Evolutionary conservation across 1,140 invertebrate genomes (phyloP).

Genomic region (Dendroctonus ponderosae): DNA sequence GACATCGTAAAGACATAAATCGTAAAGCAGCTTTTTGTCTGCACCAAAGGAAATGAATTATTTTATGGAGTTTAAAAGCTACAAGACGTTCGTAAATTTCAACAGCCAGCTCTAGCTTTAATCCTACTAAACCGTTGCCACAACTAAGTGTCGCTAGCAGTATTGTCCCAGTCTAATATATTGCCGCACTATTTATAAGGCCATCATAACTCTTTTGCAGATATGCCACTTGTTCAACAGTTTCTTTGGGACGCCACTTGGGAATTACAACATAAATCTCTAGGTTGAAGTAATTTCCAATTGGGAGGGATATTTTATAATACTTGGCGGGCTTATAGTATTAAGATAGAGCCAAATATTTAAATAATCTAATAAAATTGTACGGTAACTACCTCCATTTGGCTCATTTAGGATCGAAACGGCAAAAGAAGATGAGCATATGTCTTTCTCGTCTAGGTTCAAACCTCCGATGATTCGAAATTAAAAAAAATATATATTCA

Average conservation of each 20-base stretch:
- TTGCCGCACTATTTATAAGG: slow-evolving; percentile 44
- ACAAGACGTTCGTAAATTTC: slow-evolving; percentile 30
- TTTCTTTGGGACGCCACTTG: slow-evolving; percentile 28
- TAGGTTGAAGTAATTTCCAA: slow-evolving; percentile 17
- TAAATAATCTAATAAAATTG: too few relatives aligned
- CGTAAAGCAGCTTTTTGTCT: neutral
- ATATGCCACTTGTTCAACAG: slow-evolving; percentile 37
- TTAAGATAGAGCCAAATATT: too few relatives aligned
- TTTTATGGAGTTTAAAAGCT: slow-evolving; percentile 23
- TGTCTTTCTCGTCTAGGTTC: too few relatives aligned
- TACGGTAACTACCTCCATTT: too few relatives aligned
- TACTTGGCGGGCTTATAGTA: neutral
- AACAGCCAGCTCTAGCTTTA: slow-evolving; percentile 22
- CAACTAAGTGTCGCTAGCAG: slow-evolving; percentile 39
- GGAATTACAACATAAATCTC: slow-evolving; percentile 29
- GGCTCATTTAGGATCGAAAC: too few relatives aligned
- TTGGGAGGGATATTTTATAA: neutral
- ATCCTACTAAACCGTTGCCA: slow-evolving; percentile 39
- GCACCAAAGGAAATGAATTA: slow-evolving; percentile 5
- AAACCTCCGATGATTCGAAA: too few relatives aligned
- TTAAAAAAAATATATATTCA: too few relatives aligned
- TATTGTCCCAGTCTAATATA: slow-evolving; percentile 41
- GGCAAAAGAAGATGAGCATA: too few relatives aligned
- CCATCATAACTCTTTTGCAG: slow-evolving; percentile 42
- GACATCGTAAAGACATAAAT: slow-evolving; percentile 1